Evolutionary conservation across 2,797 vertebrate genomes (phyloP).

Genomic region (Tinamus major): DNA sequence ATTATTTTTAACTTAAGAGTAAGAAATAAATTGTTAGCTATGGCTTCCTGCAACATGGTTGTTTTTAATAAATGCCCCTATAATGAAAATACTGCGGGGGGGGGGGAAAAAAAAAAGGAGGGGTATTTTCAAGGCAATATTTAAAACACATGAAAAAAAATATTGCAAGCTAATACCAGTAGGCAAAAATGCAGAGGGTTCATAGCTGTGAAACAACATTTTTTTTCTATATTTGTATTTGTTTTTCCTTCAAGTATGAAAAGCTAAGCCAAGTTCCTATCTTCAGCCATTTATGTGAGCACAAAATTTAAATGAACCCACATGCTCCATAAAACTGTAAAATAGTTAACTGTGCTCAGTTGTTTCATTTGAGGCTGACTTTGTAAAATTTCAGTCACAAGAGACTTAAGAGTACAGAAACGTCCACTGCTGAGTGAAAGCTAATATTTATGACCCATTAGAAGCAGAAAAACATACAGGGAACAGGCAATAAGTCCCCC

Average conservation of each 20-base stretch:
- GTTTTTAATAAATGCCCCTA: not conserved
- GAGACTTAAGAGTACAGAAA: not conserved
- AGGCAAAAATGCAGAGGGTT: not conserved
- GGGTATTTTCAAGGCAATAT: not conserved
- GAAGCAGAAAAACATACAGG: not conserved
- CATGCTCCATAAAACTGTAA: not conserved
- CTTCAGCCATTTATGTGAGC: not conserved
- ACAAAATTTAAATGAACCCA: not conserved
- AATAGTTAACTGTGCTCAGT: not conserved
- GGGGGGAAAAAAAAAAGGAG: not conserved
- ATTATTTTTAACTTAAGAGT: not conserved
- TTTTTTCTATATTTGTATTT: not conserved
- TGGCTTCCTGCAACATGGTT: not conserved
- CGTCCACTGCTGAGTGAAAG: not conserved
- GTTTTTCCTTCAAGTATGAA: not conserved
- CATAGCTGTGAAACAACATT: not conserved
- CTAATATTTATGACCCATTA: slow-evolving; percentile 23
- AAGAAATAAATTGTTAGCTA: not conserved
- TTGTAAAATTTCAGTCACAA: slow-evolving; percentile 14
- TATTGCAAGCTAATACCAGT: not conserved
- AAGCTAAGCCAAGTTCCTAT: not conserved
- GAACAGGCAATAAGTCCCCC: not conserved
- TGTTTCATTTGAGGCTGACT: not conserved
- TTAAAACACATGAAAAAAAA: not conserved
- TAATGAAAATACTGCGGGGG: not conserved